phyloP scores from a whole-genome alignment of 2,888 invertebrate species.

The Orchesella flavescens region DNA sequence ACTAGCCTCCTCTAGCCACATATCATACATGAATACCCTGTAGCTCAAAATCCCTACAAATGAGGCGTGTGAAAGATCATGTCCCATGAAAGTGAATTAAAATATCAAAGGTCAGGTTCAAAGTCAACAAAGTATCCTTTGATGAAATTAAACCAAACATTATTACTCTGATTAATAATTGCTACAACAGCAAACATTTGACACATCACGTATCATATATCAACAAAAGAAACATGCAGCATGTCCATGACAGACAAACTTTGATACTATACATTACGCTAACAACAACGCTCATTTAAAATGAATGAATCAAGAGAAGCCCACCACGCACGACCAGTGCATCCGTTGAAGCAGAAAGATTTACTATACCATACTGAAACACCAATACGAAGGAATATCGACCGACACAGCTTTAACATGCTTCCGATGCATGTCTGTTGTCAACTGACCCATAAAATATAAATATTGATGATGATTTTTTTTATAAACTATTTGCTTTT shows the following conservation, averaged over 20 bases:
- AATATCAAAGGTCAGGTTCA: conserved; percentile 29
- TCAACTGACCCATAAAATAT: conserved; percentile 25
- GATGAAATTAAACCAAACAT: too few species aligned
- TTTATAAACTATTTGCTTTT: neutral
- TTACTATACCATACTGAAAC: neutral
- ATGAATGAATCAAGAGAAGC: too few species aligned
- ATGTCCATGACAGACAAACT: too few species aligned
- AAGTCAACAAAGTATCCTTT: neutral
- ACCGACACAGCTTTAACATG: neutral
- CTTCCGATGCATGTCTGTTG: conserved; percentile 31
- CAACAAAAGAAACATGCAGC: too few species aligned
- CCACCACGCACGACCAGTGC: too few species aligned
- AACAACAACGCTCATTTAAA: too few species aligned
- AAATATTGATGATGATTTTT: neutral
- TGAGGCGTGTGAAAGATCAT: neutral
- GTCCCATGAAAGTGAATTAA: neutral
- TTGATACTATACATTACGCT: too few species aligned
- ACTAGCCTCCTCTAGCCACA: neutral
- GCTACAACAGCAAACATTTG: too few species aligned
- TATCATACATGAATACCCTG: neutral
- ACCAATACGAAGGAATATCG: neutral
- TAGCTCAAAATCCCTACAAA: neutral
- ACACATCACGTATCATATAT: too few species aligned
- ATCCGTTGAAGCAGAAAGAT: too few species aligned
- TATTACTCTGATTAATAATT: too few species aligned